These are phyloP conservation scores for Menidia menidia DNA, from an alignment of 2,797 vertebrate genomes.

Conservation along the genomic window DNA sequence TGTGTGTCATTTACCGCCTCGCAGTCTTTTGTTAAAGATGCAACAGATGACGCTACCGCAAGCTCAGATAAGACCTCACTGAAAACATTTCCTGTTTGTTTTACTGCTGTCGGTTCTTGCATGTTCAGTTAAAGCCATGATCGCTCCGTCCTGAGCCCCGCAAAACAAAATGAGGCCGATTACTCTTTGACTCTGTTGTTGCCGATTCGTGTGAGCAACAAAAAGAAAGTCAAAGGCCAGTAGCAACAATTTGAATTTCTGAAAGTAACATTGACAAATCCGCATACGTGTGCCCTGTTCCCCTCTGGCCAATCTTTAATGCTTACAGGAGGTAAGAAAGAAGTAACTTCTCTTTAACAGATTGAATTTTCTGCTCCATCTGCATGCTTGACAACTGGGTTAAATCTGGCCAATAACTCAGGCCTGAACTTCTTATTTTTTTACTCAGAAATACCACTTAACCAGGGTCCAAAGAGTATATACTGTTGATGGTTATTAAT, in stretches of 20 bases:
- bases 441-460: slow-evolving; percentile 41
- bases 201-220: not conserved
- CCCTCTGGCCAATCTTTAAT: too few relatives aligned
- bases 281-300: not conserved
- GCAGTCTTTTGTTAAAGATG: not conserved
- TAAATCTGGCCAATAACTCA: slow-evolving; percentile 47
- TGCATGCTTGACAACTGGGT: slow-evolving; percentile 49
- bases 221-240: not conserved
- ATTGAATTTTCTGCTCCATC: slow-evolving; percentile 47
- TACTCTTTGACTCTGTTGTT: not conserved
- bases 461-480: slow-evolving; percentile 54
- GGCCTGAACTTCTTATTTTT: not conserved
- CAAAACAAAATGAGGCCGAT: not conserved
- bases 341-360: slow-evolving; percentile 27
- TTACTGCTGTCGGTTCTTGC: too few relatives aligned
- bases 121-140: not conserved
- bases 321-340: not conserved
- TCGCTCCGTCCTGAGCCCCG: not conserved
- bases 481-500: slow-evolving; percentile 40
- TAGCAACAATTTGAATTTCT: not conserved
- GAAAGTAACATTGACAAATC: not conserved
- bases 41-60: too few relatives aligned
- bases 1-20: slow-evolving; percentile 42
- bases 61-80: too few relatives aligned
- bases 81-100: too few relatives aligned